Conservation (phyloP, 2,113 vertebrate genomes). For the Progne subis region DNA sequence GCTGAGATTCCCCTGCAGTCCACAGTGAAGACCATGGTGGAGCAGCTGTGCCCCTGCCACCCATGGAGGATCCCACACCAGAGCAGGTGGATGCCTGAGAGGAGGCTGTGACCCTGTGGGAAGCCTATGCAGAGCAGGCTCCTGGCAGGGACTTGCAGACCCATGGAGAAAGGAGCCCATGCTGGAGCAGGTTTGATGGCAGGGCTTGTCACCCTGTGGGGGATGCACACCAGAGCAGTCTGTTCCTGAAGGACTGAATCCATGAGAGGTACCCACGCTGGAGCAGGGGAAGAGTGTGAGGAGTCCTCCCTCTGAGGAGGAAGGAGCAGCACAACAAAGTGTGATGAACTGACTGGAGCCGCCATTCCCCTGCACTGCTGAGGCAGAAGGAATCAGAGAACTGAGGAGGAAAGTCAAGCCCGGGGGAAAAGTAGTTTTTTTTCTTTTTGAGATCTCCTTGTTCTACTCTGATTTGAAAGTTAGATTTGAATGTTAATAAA, state of each 20-base stretch:
- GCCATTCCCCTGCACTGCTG: background rate
- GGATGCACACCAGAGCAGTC: background rate
- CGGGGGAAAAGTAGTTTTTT: accelerated
- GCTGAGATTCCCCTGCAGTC: background rate
- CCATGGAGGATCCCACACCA: background rate
- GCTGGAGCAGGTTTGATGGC: background rate
- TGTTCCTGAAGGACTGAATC: background rate
- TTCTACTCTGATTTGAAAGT: background rate
- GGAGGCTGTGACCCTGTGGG: background rate
- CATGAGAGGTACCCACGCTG: background rate
- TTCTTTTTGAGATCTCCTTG: background rate
- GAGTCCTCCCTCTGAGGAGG: background rate
- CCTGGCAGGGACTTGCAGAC: background rate
- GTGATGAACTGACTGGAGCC: background rate
- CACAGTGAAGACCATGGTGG: background rate
- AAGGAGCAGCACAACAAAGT: background rate
- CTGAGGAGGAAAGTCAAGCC: background rate
- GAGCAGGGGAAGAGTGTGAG: background rate
- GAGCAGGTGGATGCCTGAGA: background rate
- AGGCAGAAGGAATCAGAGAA: background rate
- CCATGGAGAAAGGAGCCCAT: background rate
- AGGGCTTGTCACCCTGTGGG: background rate
- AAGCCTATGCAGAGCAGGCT: background rate
- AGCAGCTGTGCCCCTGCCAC: background rate
- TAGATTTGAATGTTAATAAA: background rate